Base-by-base conservation (phyloP, 2,113 vertebrate genomes). In the Tautogolabrus adspersus region DNA sequence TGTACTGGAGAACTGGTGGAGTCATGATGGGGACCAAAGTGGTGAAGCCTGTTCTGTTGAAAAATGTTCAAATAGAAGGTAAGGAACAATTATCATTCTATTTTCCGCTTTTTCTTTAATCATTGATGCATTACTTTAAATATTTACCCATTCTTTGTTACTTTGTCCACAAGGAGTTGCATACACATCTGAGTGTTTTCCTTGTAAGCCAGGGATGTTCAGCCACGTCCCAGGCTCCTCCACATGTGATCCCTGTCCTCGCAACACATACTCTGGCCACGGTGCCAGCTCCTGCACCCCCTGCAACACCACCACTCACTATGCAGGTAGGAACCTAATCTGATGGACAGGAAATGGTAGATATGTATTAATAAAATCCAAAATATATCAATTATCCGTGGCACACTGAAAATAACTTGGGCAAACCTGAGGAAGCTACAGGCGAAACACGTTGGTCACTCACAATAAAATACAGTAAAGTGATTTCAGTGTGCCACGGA, bases 31-130 rank as follows among this genome's bases (percentile, higher is more conserved):
- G 96, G 0, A 93, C 94, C 10, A 98, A 97, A 93, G 95, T 94
- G 16, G 95, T 96, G 74, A 99, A 99, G 77, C 97, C 97, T n/a
- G 96, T 97, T 57, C 83, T 99, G 64, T 91, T 99, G 78, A 98
- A 97, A 93, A 98, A 98, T 81, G 92, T 99, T 88, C 95, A 96
- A 26, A 98, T 99, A 85, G 96, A 98, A 95, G 98, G 98, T 98
- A 87, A 63, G 88, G 61, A 63, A 47, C 6, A 66, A 5, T 63
- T 62, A 34, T 10, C 15, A 0, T 0, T 21, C 1, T 22, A 8
- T 22, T 46, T 34, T 21, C 2, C 11, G 16, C 42, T 52, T 49
- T 52, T 22, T 8, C 22, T 40, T 19, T 49, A 52, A 47, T 61
- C 22, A 54, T 8, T 52, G 51, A 66, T 18, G 23, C 18, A 22